phyloP scores from a whole-genome alignment of 2,797 vertebrate genomes.

The Myripristis murdjan region DNA sequence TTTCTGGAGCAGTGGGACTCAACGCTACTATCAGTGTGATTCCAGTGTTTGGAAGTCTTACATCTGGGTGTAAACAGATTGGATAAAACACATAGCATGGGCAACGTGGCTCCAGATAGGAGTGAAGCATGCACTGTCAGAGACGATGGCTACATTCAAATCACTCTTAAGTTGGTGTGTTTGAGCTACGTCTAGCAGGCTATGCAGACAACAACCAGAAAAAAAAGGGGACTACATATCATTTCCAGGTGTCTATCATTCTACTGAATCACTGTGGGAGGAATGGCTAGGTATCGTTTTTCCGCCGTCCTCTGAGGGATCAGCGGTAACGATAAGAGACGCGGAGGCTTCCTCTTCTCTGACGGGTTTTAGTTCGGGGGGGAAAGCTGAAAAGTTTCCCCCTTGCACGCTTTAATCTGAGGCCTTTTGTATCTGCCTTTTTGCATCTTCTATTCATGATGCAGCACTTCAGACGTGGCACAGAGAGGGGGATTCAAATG shows the following conservation, averaged over 20 bases:
- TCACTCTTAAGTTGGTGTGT: constrained; percentile 38
- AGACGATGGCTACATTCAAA: constrained; percentile 64
- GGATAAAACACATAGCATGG: constrained; percentile 32
- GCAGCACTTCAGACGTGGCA: constrained; percentile 4
- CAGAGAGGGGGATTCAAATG: constrained; percentile 26
- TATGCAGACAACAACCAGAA: constrained; percentile 26
- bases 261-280: constrained; percentile 22
- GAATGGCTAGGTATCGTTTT: constrained; percentile 48
- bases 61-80: constrained; percentile 43
- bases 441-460: not conserved
- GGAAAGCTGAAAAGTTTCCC: constrained; percentile 26
- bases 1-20: constrained; percentile 28
- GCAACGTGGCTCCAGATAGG: constrained; percentile 34
- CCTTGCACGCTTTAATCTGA: constrained; percentile 16
- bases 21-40: constrained; percentile 3
- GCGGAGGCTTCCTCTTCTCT: constrained; percentile 29
- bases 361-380: constrained; percentile 25
- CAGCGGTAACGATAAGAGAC: constrained; percentile 35
- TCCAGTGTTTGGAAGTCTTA: constrained; percentile 28
- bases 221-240: constrained; percentile 27
- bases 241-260: constrained; percentile 52
- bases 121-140: constrained; percentile 40
- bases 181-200: constrained; percentile 25
- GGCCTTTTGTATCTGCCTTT: constrained; percentile 25
- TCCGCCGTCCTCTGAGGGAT: constrained; percentile 52